Evolutionary conservation across 2,797 vertebrate genomes (phyloP).

Genomic region (Champsocephalus gunnari): DNA sequence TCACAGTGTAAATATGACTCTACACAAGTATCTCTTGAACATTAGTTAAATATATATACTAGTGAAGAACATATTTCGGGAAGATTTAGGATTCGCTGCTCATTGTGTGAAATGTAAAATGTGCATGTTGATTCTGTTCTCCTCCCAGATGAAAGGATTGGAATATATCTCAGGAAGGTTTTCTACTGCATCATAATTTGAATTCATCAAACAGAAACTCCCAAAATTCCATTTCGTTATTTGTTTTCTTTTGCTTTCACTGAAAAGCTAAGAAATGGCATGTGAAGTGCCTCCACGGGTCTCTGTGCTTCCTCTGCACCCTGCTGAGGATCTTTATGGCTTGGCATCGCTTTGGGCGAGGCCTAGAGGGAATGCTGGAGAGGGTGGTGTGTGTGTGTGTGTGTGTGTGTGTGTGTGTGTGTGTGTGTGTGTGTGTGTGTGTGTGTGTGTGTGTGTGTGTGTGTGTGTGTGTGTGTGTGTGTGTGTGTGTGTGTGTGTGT

Average conservation of each 20-base stretch:
- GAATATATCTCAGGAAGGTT: not conserved
- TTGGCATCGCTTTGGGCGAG: constrained; percentile 69
- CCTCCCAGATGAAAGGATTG: not conserved
- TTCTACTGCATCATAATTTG: constrained; percentile 31
- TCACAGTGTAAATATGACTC: not conserved
- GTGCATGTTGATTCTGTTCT: not conserved
- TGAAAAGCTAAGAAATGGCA: constrained; percentile 40
- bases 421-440: too few relatives aligned
- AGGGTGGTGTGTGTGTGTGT: constrained; percentile 2
- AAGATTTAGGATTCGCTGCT: not conserved
- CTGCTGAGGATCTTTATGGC: constrained; percentile 58
- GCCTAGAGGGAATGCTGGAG: constrained; percentile 66
- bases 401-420: too few relatives aligned
- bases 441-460: too few relatives aligned
- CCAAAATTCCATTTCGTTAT: constrained; percentile 31
- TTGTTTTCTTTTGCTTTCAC: constrained; percentile 7
- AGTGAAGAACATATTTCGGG: not conserved
- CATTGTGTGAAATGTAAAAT: not conserved
- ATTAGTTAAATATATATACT: not conserved
- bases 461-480: too few relatives aligned
- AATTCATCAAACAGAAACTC: constrained; percentile 27
- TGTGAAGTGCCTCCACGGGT: constrained; percentile 40
- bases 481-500: not conserved
- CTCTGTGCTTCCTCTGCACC: constrained; percentile 39
- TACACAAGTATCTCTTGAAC: not conserved